These are phyloP conservation scores for Callyntrura sp. DNA, from an alignment of 2,888 invertebrate genomes.

Conservation along the genomic window DNA sequence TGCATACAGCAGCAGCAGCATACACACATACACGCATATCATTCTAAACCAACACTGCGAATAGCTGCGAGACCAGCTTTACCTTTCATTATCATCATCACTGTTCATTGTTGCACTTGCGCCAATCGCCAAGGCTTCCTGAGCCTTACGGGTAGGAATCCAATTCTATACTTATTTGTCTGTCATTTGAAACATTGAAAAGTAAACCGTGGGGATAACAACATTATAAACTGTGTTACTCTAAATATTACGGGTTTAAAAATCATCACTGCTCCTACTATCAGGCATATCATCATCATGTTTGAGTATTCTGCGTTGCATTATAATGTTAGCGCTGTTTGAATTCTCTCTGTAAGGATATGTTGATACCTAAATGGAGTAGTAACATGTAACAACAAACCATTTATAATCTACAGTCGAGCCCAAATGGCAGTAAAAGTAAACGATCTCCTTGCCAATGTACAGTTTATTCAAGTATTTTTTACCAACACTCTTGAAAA, in stretches of 20 bases:
- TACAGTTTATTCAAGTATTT: constrained; percentile 22
- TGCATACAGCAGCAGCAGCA: no score
- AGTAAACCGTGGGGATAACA: no score
- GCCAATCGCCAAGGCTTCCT: no score
- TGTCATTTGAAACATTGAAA: no score
- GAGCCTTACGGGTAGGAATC: no score
- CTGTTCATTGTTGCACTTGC: background rate
- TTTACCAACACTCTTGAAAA: constrained; percentile 24
- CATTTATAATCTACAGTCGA: background rate
- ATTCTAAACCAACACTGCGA: no score
- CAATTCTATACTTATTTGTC: no score
- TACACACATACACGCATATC: no score
- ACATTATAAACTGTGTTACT: no score
- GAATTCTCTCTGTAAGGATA: background rate
- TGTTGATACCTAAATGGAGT: constrained; percentile 19
- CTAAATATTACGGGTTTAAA: constrained; percentile 4
- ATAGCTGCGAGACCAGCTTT: background rate
- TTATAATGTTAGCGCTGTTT: background rate
- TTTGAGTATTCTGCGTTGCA: background rate
- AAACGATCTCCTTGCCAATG: constrained; percentile 12
- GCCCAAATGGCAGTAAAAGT: background rate
- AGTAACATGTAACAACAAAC: background rate
- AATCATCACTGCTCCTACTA: background rate
- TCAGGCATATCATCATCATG: constrained; percentile 12
- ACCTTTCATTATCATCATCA: background rate